Conservation (phyloP, 2,797 vertebrate genomes). For the Pipistrellus kuhlii region DNA sequence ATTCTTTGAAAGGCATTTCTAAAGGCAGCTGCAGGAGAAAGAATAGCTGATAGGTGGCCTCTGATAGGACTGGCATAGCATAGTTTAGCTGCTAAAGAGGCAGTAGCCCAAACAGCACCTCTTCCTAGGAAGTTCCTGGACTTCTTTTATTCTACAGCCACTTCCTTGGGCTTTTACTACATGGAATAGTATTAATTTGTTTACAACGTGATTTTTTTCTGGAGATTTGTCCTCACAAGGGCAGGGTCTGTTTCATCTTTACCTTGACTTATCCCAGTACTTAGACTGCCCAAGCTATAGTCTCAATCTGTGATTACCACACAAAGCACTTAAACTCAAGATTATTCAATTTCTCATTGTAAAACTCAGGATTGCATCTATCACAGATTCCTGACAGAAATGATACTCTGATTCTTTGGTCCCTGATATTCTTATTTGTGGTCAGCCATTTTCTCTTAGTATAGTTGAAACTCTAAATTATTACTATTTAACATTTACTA, state of each 20-base stretch:
- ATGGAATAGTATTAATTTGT: background rate
- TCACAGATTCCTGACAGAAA: background rate
- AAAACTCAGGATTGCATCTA: constrained; percentile 13
- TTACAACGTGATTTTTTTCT: background rate
- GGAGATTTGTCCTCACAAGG: background rate
- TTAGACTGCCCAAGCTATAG: background rate
- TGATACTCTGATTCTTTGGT: background rate
- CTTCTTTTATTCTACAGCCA: background rate
- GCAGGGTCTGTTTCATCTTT: background rate
- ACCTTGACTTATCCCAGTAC: background rate
- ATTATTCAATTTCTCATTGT: constrained; percentile 25
- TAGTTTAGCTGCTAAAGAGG: background rate
- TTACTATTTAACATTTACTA: constrained; percentile 1
- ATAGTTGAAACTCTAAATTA: background rate
- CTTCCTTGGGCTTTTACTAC: background rate
- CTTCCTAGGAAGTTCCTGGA: background rate
- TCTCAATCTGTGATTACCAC: background rate
- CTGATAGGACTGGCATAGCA: background rate
- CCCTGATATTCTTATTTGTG: background rate
- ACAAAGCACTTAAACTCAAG: constrained; percentile 45
- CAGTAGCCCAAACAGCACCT: background rate
- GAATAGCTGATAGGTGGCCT: background rate
- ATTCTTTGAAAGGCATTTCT: constrained; percentile 42
- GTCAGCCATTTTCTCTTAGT: background rate
- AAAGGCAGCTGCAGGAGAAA: background rate